Conservation (phyloP, 2,888 invertebrate genomes). For the Carabus problematicus region DNA sequence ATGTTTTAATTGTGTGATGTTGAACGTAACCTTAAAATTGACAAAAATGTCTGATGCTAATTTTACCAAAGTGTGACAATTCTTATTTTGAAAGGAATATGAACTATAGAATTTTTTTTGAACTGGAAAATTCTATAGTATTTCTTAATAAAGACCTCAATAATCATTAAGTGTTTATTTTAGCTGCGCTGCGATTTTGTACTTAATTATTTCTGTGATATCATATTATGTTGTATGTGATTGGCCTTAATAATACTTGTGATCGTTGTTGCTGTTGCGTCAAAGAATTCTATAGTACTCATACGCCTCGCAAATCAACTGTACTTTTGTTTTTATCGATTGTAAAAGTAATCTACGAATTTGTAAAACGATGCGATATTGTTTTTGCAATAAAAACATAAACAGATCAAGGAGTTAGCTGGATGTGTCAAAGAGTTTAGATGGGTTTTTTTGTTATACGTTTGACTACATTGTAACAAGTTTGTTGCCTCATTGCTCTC, state of each 20-base stretch:
- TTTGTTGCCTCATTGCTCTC: too few relatives aligned
- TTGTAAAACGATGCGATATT: conserved; percentile 23
- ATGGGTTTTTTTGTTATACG: neutral
- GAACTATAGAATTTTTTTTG: conserved; percentile 32
- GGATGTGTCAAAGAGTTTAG: conserved; percentile 22
- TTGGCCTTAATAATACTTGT: too few relatives aligned
- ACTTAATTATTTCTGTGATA: too few relatives aligned
- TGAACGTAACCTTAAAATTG: neutral
- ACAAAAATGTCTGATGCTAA: too few relatives aligned
- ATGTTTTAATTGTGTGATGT: neutral
- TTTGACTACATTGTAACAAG: conserved; percentile 20
- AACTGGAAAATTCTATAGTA: conserved; percentile 24
- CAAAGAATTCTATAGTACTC: conserved; percentile 26
- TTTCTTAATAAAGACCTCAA: conserved; percentile 4
- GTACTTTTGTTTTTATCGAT: neutral
- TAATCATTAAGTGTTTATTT: neutral
- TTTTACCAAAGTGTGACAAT: conserved; percentile 36
- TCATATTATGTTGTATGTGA: too few relatives aligned
- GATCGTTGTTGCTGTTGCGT: neutral
- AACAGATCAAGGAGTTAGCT: conserved; percentile 31
- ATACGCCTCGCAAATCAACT: conserved; percentile 17
- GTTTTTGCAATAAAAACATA: conserved; percentile 27
- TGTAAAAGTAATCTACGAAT: neutral
- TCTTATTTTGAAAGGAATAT: conserved; percentile 17
- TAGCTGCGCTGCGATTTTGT: too few relatives aligned